Percentiles rank a stretch among this genome's conserved stretches.
phyloP scores from a whole-genome alignment of 2,888 invertebrate genomes.

The Halictus ligatus region DNA sequence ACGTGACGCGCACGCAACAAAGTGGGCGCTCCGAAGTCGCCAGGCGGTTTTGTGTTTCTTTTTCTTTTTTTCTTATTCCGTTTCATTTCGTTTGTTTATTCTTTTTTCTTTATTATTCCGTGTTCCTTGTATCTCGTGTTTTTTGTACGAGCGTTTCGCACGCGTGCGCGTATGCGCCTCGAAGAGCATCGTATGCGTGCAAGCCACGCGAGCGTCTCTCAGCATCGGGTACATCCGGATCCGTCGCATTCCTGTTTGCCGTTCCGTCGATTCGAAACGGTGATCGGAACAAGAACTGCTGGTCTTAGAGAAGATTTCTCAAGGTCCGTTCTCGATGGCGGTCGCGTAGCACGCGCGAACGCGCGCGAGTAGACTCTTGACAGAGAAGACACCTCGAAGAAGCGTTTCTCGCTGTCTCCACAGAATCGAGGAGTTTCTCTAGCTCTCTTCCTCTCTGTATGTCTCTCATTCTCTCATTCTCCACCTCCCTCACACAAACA shows the following conservation, averaged over 20 bases:
- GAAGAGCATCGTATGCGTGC: constrained; percentile 38
- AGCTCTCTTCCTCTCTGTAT: not conserved
- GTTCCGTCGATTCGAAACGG: not conserved
- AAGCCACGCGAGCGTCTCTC: constrained; percentile 50
- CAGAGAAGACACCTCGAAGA: not conserved
- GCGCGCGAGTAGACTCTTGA: constrained; percentile 6
- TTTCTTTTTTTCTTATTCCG: constrained; percentile 12
- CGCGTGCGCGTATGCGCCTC: constrained; percentile 46
- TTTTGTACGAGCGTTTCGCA: constrained; percentile 35
- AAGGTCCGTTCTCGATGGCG: not conserved
- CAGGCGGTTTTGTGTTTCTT: constrained; percentile 8
- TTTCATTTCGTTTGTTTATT: constrained; percentile 3
- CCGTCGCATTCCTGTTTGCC: not conserved
- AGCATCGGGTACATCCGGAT: constrained; percentile 15
- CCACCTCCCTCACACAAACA: not conserved
- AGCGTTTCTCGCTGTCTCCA: not conserved
- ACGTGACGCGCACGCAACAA: constrained; percentile 43
- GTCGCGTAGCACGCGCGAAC: not conserved
- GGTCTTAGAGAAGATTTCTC: not conserved
- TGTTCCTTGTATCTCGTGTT: not conserved
- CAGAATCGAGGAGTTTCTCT: not conserved
- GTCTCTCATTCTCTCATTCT: not conserved
- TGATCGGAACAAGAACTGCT: not conserved
- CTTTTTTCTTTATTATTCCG: not conserved
- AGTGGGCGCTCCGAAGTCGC: constrained; percentile 42